Evolutionary conservation across 2,113 vertebrate genomes (phyloP), one percentile per base, ranked within the genome.

Genomic region (Barbus barbus): DNA sequence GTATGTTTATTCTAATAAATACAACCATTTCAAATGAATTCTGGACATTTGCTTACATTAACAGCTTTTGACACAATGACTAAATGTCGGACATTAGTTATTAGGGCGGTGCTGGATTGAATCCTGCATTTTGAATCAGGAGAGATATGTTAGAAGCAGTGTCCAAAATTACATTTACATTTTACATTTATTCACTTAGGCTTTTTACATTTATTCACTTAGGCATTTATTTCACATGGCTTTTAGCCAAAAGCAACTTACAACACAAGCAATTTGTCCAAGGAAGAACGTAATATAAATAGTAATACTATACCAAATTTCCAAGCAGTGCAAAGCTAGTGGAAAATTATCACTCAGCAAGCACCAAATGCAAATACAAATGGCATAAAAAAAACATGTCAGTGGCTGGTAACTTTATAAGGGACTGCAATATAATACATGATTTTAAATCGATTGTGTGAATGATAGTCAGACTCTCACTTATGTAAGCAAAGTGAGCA

Each of bases 21-120:
- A 38, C 20, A 24, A 60, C 36, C 20, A 71, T 60, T 22, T 41
- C 38, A 1, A 58, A 38, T 58, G 11, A 38, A 20, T 78, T 36
- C 20, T 38, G 16, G 46, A 56, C 51, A 58, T 78, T 60, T 58
- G 33, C 31, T 78, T 60, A 61, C n/a, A 14, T 58, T 58, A 33
- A 77, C 28, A 58, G 33, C 14, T 78, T 61, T 60, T 41, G 22
- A 41, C 33, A n/a, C n/a, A 60, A 4, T 60, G 33, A 58, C 53
- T 78, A 78, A 77, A 41, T 78, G 33, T 60, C 14, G 0, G 33
- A 11, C 53, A 41, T 78, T 78, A 78, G 33, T 78, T 78, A 76
- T 51, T 77, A 22, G 16, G n/a, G n/a, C 1, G 3, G 76, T 9
- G 4, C 53, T 78, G 76, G 12, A 61, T 61, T 60, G 53, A 41